Conservation (phyloP, 2,888 invertebrate species). For the Brachylomia viminalis region DNA sequence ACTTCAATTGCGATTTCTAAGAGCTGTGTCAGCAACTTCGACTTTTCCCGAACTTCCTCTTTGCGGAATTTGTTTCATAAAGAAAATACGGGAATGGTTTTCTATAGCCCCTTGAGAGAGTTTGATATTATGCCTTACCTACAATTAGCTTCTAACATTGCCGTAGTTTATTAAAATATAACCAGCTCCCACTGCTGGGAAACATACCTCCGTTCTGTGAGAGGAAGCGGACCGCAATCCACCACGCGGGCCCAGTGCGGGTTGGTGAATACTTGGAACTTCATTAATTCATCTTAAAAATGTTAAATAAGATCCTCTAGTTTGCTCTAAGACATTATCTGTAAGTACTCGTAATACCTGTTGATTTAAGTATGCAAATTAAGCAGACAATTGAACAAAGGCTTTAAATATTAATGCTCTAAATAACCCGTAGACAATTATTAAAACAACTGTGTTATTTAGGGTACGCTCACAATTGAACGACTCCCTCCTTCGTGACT, state of each 20-base stretch:
- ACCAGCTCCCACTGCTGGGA: background rate
- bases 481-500: background rate
- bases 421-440: conserved; percentile 55
- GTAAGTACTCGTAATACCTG: conserved; percentile 42
- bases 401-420: conserved; percentile 44
- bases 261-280: background rate
- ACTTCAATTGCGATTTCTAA: conserved; percentile 46
- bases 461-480: conserved; percentile 31
- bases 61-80: conserved; percentile 31
- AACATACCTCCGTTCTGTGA: background rate
- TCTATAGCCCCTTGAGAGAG: conserved; percentile 18
- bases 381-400: conserved; percentile 53
- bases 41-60: conserved; percentile 32
- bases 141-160: background rate
- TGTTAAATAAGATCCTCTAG: conserved; percentile 4
- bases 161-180: background rate
- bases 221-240: background rate
- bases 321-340: conserved; percentile 28
- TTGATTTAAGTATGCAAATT: conserved; percentile 58
- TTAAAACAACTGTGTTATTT: conserved; percentile 45
- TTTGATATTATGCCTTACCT: conserved; percentile 21
- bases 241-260: background rate
- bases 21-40: conserved; percentile 47
- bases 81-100: conserved; percentile 51
- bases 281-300: conserved; percentile 26